phyloP scores from a whole-genome alignment of 2,797 vertebrate species.

The Rhinatrema bivittatum region DNA sequence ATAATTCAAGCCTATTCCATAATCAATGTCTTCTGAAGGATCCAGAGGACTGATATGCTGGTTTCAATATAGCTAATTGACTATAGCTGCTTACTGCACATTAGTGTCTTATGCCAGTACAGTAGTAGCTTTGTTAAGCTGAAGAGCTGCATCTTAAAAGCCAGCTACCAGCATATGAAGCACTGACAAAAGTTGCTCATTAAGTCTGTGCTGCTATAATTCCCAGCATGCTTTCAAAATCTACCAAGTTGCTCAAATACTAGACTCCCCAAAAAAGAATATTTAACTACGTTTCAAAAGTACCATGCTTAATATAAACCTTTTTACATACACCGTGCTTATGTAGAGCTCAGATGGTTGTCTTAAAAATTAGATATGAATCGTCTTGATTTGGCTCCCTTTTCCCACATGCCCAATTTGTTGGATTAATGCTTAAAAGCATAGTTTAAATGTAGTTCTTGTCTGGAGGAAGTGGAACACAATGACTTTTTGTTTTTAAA shows the following conservation, averaged over 20 bases:
- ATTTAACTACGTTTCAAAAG: background rate
- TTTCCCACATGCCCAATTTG: too few species aligned
- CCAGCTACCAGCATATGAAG: background rate
- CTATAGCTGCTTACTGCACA: background rate
- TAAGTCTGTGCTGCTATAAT: background rate
- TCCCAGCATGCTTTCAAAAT: background rate
- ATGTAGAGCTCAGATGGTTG: too few species aligned
- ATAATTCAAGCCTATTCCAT: background rate
- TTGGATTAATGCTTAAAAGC: too few species aligned
- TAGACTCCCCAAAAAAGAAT: background rate
- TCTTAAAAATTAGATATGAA: too few species aligned
- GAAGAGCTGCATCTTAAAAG: background rate
- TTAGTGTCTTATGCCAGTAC: background rate
- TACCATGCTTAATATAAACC: too few species aligned
- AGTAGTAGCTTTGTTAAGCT: constrained; percentile 9
- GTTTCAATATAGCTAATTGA: constrained; percentile 7
- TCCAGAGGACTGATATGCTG: background rate
- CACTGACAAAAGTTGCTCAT: constrained; percentile 2
- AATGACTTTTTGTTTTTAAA: too few species aligned
- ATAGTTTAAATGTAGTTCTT: too few species aligned
- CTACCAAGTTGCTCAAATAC: background rate
- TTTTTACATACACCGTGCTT: too few species aligned
- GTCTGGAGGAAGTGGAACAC: too few species aligned
- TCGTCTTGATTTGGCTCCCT: too few species aligned
- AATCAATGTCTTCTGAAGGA: background rate